Conservation (phyloP, 2,888 invertebrate species). For the Drosophila emarginata region DNA sequence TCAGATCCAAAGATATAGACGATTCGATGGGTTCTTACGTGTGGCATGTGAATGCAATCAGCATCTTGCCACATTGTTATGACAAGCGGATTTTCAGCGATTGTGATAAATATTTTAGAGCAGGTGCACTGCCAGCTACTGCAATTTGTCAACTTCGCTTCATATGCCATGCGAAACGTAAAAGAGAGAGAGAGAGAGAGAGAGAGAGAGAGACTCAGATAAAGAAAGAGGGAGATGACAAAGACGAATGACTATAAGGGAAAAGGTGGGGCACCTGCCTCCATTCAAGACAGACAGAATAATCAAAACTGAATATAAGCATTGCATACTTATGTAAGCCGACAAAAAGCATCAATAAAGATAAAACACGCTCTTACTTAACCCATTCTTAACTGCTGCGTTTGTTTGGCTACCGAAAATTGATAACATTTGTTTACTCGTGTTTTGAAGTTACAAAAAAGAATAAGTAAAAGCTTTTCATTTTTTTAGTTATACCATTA, state of each 20-base stretch:
- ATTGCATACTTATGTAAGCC: slow-evolving; percentile 52
- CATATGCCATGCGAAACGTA: slow-evolving; percentile 24
- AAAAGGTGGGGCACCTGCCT: background rate
- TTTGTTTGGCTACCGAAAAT: too few relatives aligned
- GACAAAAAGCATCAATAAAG: slow-evolving; percentile 4
- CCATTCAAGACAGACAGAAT: slow-evolving; percentile 37
- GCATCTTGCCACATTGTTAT: slow-evolving; percentile 47
- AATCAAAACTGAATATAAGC: slow-evolving; percentile 49
- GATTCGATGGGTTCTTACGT: slow-evolving; percentile 31
- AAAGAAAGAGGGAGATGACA: slow-evolving; percentile 44
- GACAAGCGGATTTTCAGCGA: slow-evolving; percentile 36
- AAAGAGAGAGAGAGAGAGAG: slow-evolving; percentile 2
- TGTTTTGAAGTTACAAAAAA: too few relatives aligned
- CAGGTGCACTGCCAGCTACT: slow-evolving; percentile 48
- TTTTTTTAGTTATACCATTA: too few relatives aligned
- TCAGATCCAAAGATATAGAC: background rate
- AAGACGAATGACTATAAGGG: slow-evolving; percentile 55
- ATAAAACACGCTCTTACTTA: background rate
- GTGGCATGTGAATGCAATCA: slow-evolving; percentile 48
- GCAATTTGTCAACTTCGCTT: slow-evolving; percentile 57
- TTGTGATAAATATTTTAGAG: slow-evolving; percentile 63
- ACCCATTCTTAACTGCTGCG: too few relatives aligned
- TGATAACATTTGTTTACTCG: too few relatives aligned
- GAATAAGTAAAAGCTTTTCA: too few relatives aligned
- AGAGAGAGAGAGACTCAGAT: background rate